These are phyloP conservation scores for Corythornis vintsioides DNA, from an alignment of 2,113 vertebrate genomes.

Conservation along the genomic window DNA sequence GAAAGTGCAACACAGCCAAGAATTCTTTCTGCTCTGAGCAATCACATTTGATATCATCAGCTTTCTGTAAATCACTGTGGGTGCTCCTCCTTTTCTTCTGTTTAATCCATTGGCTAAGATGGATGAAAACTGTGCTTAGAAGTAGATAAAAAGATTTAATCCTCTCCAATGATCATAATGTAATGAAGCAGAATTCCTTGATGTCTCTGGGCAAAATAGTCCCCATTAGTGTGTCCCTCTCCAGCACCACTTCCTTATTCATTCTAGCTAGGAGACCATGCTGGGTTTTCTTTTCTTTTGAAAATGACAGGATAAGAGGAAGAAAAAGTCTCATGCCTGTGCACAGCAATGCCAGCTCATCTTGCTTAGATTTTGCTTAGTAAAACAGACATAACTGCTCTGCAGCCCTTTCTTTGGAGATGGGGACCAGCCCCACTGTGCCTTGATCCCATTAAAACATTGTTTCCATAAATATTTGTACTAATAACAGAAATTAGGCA, in stretches of 20 bases:
- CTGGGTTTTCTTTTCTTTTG: constrained; percentile 32
- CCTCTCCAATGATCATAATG: not conserved
- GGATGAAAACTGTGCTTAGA: not conserved
- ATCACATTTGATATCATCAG: not conserved
- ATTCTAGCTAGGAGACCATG: not conserved
- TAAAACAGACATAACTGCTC: constrained; percentile 5
- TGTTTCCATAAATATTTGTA: constrained; percentile 41
- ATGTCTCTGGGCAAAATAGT: not conserved
- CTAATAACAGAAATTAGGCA: constrained; percentile 22
- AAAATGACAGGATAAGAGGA: constrained; percentile 33
- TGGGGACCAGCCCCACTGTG: not conserved
- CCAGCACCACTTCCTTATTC: not conserved
- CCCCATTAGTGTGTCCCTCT: not conserved
- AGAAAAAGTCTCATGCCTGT: not conserved
- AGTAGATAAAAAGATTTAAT: not conserved
- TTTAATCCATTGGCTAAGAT: not conserved
- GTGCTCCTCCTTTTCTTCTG: not conserved
- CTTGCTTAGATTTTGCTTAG: not conserved
- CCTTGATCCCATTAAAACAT: constrained; percentile 22
- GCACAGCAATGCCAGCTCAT: not conserved
- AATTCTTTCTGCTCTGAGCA: not conserved
- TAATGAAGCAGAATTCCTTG: not conserved
- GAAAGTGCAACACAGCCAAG: not conserved
- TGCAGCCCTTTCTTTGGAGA: not conserved
- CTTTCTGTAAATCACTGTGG: not conserved